Base-by-base conservation (phyloP, 2,888 invertebrate species). In the Anoplius nigerrimus region DNA sequence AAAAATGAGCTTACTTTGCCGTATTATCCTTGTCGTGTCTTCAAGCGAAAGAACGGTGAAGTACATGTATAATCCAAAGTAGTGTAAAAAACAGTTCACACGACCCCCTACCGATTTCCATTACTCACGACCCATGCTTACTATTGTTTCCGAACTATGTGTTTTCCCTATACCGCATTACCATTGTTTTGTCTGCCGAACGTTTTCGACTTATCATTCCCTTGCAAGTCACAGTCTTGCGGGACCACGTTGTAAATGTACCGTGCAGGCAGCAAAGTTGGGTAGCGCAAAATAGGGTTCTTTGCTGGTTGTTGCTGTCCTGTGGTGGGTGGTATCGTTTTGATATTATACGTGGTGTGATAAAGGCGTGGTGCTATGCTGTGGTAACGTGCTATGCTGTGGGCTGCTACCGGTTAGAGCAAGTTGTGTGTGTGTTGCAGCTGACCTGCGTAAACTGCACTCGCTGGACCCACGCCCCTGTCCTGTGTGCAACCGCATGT, bases 401-500 rank as follows among this genome's bases (percentile, higher is more conserved):
- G 82, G 82, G 81, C 84, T 84, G 85, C 84, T 85, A 84, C 80
- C 85, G 85, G 86, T 87, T 86, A 87, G 87, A 87, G 87, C 87
- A 87, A 87, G 86, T 87, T 87, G 88, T 88, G 88, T 86, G 88
- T 89, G 88, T 89, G 88, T 89, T 89, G 89, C 89, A 89, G 89
- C 88, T 86, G 89, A 89, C 88, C 89, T 87, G 86, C 89, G 89
- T 84, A 89, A 89, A 88, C 89, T 89, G 86, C 90, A 90, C 88
- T 90, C 90, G 85, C 89, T 90, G 88, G 90, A 90, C 88, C 90
- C 90, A 84, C 90, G 92, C 86, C 92, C 92, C 75, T 92, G 92
- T 89, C 91, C 91, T 82, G 91, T 91, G 87, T 92, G 92, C 89
- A 91, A 91, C 84, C 91, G 92, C 86, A 91, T 92, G 84, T 92